These are phyloP conservation scores for Austrolebias charrua DNA, from an alignment of 2,797 vertebrate species.

Conservation along the genomic window DNA sequence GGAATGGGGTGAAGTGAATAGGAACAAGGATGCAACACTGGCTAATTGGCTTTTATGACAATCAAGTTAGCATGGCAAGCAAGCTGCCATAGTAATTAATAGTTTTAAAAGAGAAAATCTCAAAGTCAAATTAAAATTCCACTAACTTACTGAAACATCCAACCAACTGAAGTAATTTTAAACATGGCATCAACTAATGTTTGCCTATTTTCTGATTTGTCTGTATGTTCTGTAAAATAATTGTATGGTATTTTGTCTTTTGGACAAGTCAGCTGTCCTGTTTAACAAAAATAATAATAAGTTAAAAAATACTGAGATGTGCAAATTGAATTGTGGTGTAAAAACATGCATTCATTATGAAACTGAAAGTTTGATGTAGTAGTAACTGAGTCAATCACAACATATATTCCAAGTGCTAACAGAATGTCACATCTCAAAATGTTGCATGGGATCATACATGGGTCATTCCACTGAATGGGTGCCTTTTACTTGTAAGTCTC, in stretches of 20 bases:
- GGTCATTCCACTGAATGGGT: too few relatives aligned
- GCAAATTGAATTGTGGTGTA: background rate
- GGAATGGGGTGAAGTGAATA: background rate
- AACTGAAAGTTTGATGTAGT: too few relatives aligned
- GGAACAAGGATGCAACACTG: constrained; percentile 24
- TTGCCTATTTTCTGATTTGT: background rate
- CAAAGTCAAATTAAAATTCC: constrained; percentile 5
- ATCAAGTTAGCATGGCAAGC: constrained; percentile 25
- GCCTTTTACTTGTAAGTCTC: too few relatives aligned
- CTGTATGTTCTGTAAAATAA: background rate
- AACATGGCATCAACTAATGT: background rate
- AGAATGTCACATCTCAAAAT: too few relatives aligned
- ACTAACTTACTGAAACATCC: background rate
- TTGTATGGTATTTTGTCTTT: background rate
- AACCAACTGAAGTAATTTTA: background rate
- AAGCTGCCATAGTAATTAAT: constrained; percentile 25
- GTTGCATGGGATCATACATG: too few relatives aligned
- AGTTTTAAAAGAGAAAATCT: constrained; percentile 15
- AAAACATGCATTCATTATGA: background rate
- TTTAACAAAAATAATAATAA: background rate
- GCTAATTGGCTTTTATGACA: constrained; percentile 52
- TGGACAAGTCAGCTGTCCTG: background rate
- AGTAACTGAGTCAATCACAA: too few relatives aligned
- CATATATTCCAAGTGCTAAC: too few relatives aligned
- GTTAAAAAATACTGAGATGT: background rate